Percentiles rank a stretch among this genome's conserved stretches.
These are phyloP conservation scores for Paratrypauchen microcephalus DNA, from an alignment of 2,797 vertebrate genomes.

Conservation along the genomic window DNA sequence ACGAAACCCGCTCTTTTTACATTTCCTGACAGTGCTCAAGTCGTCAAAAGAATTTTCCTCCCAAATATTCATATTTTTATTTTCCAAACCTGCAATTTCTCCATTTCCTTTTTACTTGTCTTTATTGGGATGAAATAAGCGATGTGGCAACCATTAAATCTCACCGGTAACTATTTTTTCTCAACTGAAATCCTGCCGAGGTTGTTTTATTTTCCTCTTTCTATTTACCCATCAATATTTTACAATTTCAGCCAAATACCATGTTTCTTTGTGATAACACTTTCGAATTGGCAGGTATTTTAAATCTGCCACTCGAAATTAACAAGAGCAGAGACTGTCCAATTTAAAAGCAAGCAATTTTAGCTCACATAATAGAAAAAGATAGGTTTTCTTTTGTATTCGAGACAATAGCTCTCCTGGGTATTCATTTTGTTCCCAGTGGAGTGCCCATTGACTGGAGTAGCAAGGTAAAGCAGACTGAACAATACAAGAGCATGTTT, in stretches of 20 bases:
- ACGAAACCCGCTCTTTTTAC: neutral
- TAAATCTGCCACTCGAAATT: slow-evolving; percentile 5
- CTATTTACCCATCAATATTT: slow-evolving; percentile 5
- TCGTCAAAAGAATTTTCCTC: neutral
- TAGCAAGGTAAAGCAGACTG: slow-evolving; percentile 27
- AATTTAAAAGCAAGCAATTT: slow-evolving; percentile 14
- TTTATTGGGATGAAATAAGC: neutral
- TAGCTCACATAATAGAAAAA: slow-evolving; percentile 2
- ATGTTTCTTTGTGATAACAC: neutral
- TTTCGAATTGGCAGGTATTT: neutral
- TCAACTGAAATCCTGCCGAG: neutral
- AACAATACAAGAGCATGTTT: slow-evolving; percentile 14
- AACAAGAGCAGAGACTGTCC: slow-evolving; percentile 1
- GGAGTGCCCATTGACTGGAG: slow-evolving; percentile 24
- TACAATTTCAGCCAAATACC: neutral
- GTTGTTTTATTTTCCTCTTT: neutral
- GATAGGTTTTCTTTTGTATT: slow-evolving; percentile 23
- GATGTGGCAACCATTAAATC: neutral
- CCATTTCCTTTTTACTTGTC: neutral
- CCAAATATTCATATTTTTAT: neutral
- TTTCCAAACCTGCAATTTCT: slow-evolving; percentile 1
- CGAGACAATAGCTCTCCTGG: slow-evolving; percentile 14
- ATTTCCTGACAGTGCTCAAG: neutral
- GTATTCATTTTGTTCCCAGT: slow-evolving; percentile 17
- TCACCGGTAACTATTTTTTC: neutral